Evolutionary conservation across 2,113 vertebrate species (phyloP).

Genomic region (Leucoraja erinaceus): DNA sequence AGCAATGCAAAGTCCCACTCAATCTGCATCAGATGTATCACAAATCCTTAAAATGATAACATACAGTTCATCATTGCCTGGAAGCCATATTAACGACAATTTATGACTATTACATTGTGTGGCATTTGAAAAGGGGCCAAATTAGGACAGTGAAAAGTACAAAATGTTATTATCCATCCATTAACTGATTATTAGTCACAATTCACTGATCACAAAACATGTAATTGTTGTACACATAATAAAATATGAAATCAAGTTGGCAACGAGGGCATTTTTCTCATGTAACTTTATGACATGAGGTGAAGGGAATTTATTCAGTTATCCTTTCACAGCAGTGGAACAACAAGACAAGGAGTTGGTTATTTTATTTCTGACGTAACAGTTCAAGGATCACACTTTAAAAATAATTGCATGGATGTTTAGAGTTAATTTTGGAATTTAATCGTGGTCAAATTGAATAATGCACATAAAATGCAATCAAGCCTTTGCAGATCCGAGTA

Average conservation of each 20-base stretch:
- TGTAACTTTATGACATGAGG: constrained; percentile 21
- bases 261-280: background rate
- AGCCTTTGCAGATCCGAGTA: background rate
- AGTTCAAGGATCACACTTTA: background rate
- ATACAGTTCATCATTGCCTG: background rate
- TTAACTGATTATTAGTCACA: constrained; percentile 38
- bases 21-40: constrained; percentile 22
- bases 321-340: background rate
- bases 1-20: background rate
- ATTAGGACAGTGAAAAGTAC: constrained; percentile 11
- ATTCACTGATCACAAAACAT: constrained; percentile 30
- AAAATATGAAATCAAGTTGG: constrained; percentile 20
- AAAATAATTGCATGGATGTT: background rate
- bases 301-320: background rate
- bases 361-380: background rate
- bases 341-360: background rate
- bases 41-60: constrained; percentile 30
- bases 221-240: constrained; percentile 30
- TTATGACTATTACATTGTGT: constrained; percentile 24
- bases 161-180: constrained; percentile 37
- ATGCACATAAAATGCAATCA: background rate
- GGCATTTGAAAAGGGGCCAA: constrained; percentile 26
- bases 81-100: background rate
- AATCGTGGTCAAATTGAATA: background rate
- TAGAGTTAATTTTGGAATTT: background rate